Conservation (phyloP, 2,797 vertebrate species). For the Xiphorhynchus erythropygius region DNA sequence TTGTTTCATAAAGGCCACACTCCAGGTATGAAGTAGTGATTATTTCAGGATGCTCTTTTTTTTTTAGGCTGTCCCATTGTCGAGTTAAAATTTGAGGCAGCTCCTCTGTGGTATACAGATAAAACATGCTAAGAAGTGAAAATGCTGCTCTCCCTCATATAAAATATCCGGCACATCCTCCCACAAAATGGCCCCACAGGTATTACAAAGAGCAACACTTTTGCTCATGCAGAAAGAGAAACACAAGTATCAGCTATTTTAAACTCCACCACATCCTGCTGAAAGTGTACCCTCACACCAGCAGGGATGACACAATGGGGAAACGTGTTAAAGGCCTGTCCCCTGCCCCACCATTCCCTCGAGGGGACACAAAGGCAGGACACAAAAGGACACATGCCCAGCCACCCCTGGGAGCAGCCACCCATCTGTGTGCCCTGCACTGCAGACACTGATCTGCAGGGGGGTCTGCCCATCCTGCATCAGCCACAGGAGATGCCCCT, state of each 20-base stretch:
- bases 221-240: not conserved
- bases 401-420: not conserved
- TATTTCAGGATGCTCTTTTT: not conserved
- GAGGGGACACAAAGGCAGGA: not conserved
- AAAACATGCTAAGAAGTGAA: not conserved
- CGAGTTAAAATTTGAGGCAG: not conserved
- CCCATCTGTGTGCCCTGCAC: too few species aligned
- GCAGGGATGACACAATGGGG: not conserved
- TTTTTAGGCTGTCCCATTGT: not conserved
- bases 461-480: not conserved
- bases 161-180: not conserved
- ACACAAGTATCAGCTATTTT: not conserved
- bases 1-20: not conserved
- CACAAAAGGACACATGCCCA: not conserved
- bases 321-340: not conserved
- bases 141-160: not conserved
- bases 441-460: not conserved
- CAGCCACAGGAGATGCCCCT: not conserved
- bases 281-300: not conserved
- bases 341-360: not conserved
- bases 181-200: not conserved
- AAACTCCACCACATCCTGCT: not conserved
- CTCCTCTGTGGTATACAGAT: not conserved
- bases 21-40: not conserved
- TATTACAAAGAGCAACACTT: not conserved